These are phyloP conservation scores for Tadarida brasiliensis DNA, from an alignment of 2,797 vertebrate species.

Conservation along the genomic window DNA sequence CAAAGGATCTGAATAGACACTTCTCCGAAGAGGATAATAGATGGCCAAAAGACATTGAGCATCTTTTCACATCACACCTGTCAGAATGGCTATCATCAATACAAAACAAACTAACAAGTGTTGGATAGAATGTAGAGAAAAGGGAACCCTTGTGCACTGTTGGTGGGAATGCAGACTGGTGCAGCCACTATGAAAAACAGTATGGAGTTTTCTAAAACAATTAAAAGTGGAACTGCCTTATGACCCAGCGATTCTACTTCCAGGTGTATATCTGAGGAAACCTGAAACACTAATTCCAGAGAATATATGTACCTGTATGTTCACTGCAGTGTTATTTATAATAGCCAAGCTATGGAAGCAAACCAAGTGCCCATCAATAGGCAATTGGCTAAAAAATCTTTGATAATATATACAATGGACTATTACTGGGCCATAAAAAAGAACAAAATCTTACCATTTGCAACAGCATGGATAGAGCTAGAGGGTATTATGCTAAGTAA, in stretches of 20 bases:
- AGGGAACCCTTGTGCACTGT: not conserved
- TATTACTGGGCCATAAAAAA: no score
- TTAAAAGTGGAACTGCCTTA: not conserved
- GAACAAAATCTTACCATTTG: no score
- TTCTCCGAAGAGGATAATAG: not conserved
- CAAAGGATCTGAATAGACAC: not conserved
- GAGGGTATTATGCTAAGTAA: not conserved
- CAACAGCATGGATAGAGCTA: not conserved
- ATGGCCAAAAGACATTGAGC: not conserved
- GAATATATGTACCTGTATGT: not conserved
- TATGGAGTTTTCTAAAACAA: not conserved
- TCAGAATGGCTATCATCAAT: not conserved
- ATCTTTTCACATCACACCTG: not conserved
- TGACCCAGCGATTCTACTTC: not conserved
- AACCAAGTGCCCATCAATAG: not conserved
- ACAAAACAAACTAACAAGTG: not conserved
- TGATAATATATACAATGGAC: no score
- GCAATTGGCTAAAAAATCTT: not conserved
- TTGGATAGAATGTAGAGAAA: not conserved
- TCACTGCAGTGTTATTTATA: not conserved
- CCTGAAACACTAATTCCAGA: not conserved
- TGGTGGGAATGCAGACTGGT: not conserved
- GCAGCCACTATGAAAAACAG: not conserved
- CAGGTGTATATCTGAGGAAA: not conserved
- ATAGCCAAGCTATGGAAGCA: not conserved